Evolutionary conservation across 2,888 invertebrate genomes (phyloP), one percentile per base, ranked within the genome.

Genomic region (Argyresthia goedartella): DNA sequence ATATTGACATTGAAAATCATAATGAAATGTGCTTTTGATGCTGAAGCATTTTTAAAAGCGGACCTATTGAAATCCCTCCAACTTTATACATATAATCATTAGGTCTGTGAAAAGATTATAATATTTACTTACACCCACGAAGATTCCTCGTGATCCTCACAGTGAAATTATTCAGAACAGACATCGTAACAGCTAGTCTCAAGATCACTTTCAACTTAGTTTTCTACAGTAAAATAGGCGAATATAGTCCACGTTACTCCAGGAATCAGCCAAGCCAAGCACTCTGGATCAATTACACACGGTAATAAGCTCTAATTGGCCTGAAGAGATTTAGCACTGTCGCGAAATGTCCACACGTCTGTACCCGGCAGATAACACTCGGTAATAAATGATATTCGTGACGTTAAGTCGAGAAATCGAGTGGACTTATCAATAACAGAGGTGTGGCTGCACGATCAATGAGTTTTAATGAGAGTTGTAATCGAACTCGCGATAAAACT

Each of bases 121-220:
- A 54, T 43, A 50, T 55, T 50, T 72, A 85, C 85, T 84, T 62
- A 85, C 85, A 76, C 50, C 74, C 46, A 42, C 49, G 64, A 51
- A 82, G 62, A 55, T 79, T 75, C 57, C 75, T 80, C 6, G 77
- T 78, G 49, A 85, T 69, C 6, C 76, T 74, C 55, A 82, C 82
- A 33, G 76, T 75, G 55, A 85, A 84, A 55, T 84, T 85, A 59
- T 82, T 85, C 36, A 85, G 58, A 61, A 81, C 74, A 56, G 84
- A 84, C 82, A 84, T 85, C 49, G 55, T 53, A 52, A 52, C 54
- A 59, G 51, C 52, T 57, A 53, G 14, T 54, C 49, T 44, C 11
- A 48, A 34, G 25, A 25, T 10, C 46, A 46, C 46, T 46, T 49
- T 43, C 39, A 44, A 51, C 13, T 16, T 43, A 41, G 14, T 11